A percentile compares a stretch with the other conserved stretches of the same genome.
Conservation (phyloP, 1,140 invertebrate species). For the Andricus grossulariae region DNA sequence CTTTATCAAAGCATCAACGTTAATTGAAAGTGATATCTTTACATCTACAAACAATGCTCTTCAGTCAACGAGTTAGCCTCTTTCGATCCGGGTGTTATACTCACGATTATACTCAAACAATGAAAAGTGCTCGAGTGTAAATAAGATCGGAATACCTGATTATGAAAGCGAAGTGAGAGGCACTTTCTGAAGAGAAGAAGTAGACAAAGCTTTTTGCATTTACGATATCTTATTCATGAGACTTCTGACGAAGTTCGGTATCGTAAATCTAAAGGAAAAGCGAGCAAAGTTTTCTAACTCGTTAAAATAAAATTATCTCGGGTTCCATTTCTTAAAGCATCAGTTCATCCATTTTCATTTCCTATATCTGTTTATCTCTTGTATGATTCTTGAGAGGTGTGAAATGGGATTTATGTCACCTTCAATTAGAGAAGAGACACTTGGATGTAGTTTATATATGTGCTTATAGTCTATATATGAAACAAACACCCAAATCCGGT, state of each 20-base stretch:
- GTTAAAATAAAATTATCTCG: not conserved
- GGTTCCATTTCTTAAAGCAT: no score
- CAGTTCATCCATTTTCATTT: no score
- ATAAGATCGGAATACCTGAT: slow-evolving; percentile 10
- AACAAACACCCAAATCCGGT: no score
- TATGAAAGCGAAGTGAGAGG: not conserved
- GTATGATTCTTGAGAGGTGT: no score
- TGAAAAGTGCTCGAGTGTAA: slow-evolving; percentile 4
- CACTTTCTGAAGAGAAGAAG: not conserved
- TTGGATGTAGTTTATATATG: no score
- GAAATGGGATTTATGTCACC: no score
- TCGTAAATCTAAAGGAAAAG: not conserved
- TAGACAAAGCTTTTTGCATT: slow-evolving; percentile 6
- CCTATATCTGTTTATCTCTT: no score
- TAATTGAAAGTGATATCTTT: slow-evolving; percentile 18
- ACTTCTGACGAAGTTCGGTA: not conserved
- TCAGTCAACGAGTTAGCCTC: not conserved
- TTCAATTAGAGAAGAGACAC: no score
- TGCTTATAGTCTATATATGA: no score
- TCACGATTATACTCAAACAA: not conserved
- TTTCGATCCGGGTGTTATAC: not conserved
- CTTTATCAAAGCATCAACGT: not conserved
- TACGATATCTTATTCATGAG: slow-evolving; percentile 5
- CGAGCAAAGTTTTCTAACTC: not conserved
- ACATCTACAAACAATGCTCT: not conserved